Base-by-base conservation (phyloP, 2,888 invertebrate genomes). In the Tetragnatha montana region DNA sequence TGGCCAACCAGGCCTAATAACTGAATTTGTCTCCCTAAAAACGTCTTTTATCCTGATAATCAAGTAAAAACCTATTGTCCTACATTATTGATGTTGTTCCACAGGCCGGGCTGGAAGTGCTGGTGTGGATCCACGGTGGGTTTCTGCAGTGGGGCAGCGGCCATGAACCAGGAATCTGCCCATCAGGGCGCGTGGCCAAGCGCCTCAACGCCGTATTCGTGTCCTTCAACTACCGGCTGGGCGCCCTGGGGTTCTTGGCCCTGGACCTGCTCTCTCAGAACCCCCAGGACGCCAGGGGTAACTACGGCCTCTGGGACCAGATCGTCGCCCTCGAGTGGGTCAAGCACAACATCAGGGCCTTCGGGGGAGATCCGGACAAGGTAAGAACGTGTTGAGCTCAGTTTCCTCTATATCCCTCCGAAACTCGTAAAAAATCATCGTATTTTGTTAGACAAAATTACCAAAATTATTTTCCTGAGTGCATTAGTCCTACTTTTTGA, bases 151-250 rank as follows among this genome's bases (percentile, higher is more conserved):
- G 91, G 85, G 92, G 92, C 12, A 89, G 85, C 6, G 91, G 92
- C 0, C 91, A 91, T 74, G 85, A 87, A 17, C 81, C 88, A 0
- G 91, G 91, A 12, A 76, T 95, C 92, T 95, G 96, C 91, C 97
- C 97, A 0, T 96, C 97, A 0, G 95, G 97, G 0, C 94, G 96
- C 73, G 95, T 97, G 91, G 96, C 97, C 0, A 95, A 96, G 80
- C 95, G 96, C 2, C 95, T 96, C 90, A 96, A 97, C 93, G 96
- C 97, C 0, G 96, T 98, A 12, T 97, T 97, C 93, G 97, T 98
- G 3, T 95, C 96, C 91, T 97, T 97, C 8, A 97, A 97, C 93
- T 97, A 98, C 94, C 95, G 98, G 92, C 94, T 96, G 70, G 94
- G 94, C 10, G 93, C 94, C 0, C 94, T 95, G 90, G 98, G 98